phyloP scores from a whole-genome alignment of 2,888 invertebrate genomes.

The Palloptera scutellata region DNA sequence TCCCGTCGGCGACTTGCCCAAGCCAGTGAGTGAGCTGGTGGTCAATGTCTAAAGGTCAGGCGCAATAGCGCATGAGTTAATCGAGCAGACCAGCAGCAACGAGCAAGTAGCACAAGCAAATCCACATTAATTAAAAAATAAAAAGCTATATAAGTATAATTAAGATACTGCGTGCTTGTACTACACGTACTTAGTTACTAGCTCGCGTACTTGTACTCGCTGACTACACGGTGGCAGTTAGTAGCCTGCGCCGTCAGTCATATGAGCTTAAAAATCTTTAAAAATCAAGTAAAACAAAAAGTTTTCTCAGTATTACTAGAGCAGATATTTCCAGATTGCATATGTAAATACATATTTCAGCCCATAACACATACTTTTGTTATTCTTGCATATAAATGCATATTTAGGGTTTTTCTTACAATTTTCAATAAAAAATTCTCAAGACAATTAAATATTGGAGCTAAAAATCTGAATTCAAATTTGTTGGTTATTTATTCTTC shows the following conservation, averaged over 20 bases:
- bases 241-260: no score
- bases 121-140: constrained; percentile 15
- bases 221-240: neutral
- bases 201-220: no score
- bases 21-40: constrained; percentile 11
- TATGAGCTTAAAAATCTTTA: neutral
- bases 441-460: no score
- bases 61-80: constrained; percentile 40
- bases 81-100: constrained; percentile 37
- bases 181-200: constrained; percentile 9
- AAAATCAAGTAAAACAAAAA: neutral
- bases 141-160: neutral
- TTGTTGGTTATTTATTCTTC: no score
- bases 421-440: no score
- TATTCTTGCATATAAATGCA: no score
- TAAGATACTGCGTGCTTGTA: neutral
- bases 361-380: no score
- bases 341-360: no score
- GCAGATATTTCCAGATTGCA: no score
- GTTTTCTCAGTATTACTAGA: neutral
- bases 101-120: constrained; percentile 30
- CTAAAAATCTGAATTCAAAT: no score
- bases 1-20: neutral
- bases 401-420: no score
- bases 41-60: constrained; percentile 43